Evolutionary conservation across 2,797 vertebrate species (phyloP).

Genomic region (Capromys pilorides): DNA sequence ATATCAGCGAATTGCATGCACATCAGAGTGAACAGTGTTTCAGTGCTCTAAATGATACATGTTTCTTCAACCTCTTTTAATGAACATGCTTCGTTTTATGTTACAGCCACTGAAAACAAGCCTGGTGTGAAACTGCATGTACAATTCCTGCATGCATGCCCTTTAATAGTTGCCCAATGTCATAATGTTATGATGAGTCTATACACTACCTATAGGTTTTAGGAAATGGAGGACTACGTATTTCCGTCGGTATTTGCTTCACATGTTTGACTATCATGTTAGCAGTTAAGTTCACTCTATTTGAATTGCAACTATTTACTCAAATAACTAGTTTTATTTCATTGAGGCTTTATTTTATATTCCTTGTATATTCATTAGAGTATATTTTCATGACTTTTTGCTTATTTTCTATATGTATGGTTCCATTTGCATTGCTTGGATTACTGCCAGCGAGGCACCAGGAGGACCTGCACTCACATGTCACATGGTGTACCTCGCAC

Average conservation of each 20-base stretch:
- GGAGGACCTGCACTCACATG: neutral
- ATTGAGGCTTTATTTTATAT: neutral
- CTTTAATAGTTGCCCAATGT: neutral
- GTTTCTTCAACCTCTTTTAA: neutral
- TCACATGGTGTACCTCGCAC: neutral
- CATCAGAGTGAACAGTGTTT: neutral
- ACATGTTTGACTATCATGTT: neutral
- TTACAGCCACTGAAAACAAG: neutral
- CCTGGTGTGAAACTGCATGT: neutral
- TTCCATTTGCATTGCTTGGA: neutral
- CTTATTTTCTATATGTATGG: neutral
- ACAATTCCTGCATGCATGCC: neutral
- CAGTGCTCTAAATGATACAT: neutral
- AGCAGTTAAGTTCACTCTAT: neutral
- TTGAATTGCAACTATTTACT: neutral
- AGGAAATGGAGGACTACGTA: neutral
- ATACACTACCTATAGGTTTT: neutral
- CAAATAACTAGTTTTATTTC: neutral
- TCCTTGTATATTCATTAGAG: neutral
- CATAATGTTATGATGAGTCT: neutral
- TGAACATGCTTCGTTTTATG: neutral
- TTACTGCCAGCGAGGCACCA: neutral
- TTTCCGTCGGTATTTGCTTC: neutral
- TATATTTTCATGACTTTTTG: neutral
- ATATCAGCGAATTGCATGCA: neutral